These are phyloP conservation scores for Caradrina clavipalpis DNA, from an alignment of 2,888 invertebrate species.

Conservation along the genomic window DNA sequence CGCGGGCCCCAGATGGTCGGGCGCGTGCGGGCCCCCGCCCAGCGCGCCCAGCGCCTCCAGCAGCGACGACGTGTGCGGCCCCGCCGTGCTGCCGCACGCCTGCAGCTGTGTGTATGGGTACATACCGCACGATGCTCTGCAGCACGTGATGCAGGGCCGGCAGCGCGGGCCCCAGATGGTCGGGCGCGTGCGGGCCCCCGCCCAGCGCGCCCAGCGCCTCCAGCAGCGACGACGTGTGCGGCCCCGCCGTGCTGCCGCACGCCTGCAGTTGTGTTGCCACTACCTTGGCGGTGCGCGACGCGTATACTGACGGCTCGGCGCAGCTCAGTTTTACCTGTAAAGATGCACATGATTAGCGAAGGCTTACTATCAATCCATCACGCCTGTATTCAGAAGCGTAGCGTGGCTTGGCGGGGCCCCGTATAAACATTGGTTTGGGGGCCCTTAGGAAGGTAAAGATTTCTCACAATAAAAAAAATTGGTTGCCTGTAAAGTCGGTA, in stretches of 20 bases:
- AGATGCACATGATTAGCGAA: too few species aligned
- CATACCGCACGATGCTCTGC: slow-evolving; percentile 59
- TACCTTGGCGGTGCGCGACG: slow-evolving; percentile 76
- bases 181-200: slow-evolving; percentile 71
- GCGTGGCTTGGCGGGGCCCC: too few species aligned
- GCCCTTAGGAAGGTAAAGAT: too few species aligned
- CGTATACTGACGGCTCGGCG: slow-evolving; percentile 76
- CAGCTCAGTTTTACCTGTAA: slow-evolving; percentile 80
- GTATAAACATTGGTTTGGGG: too few species aligned
- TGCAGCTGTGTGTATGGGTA: slow-evolving; percentile 73
- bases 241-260: slow-evolving; percentile 58
- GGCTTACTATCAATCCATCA: too few species aligned
- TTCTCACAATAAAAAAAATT: too few species aligned
- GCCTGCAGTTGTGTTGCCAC: slow-evolving; percentile 73
- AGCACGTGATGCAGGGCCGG: slow-evolving; percentile 68
- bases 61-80: too few species aligned
- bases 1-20: too few species aligned
- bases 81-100: slow-evolving; percentile 44
- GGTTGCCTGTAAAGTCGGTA: too few species aligned
- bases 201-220: slow-evolving; percentile 82
- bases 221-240: slow-evolving; percentile 74
- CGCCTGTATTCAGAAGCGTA: too few species aligned
- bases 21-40: too few species aligned
- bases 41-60: too few species aligned
- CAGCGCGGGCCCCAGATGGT: slow-evolving; percentile 72